These are phyloP conservation scores for Gadopsis marmoratus DNA, from an alignment of 2,797 vertebrate species.

Conservation along the genomic window DNA sequence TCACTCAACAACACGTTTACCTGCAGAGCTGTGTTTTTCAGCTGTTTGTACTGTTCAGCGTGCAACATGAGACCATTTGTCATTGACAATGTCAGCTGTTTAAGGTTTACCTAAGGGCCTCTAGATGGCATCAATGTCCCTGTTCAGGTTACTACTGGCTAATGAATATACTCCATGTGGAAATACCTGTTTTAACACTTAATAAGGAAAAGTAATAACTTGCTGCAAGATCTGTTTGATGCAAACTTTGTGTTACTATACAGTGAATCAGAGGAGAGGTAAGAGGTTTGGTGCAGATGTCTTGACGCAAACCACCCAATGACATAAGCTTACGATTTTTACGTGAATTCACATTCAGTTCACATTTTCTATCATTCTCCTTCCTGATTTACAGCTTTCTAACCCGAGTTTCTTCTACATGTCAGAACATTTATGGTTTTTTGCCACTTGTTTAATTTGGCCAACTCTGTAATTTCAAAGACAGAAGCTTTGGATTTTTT, in stretches of 20 bases:
- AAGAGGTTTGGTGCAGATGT: background rate
- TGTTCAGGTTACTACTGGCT: slow-evolving; percentile 53
- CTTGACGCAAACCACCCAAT: slow-evolving; percentile 3
- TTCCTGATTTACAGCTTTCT: background rate
- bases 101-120: slow-evolving; percentile 53
- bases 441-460: slow-evolving; percentile 1
- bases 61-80: slow-evolving; percentile 52
- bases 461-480: slow-evolving; percentile 43
- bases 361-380: background rate
- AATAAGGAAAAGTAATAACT: slow-evolving; percentile 43
- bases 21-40: slow-evolving; percentile 12
- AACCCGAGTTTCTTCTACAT: background rate
- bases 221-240: slow-evolving; percentile 22
- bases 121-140: slow-evolving; percentile 74
- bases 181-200: slow-evolving; percentile 71
- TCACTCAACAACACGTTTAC: slow-evolving; percentile 1
- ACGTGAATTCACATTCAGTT: background rate
- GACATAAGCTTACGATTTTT: background rate
- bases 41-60: slow-evolving; percentile 24
- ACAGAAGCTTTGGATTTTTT: slow-evolving; percentile 23
- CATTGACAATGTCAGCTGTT: slow-evolving; percentile 16
- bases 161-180: slow-evolving; percentile 51
- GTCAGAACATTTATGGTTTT: slow-evolving; percentile 22
- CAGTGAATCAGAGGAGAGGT: background rate
- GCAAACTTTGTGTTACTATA: background rate